These are phyloP conservation scores for Cylindroiulus punctatus DNA, from an alignment of 2,888 invertebrate genomes.

Conservation along the genomic window DNA sequence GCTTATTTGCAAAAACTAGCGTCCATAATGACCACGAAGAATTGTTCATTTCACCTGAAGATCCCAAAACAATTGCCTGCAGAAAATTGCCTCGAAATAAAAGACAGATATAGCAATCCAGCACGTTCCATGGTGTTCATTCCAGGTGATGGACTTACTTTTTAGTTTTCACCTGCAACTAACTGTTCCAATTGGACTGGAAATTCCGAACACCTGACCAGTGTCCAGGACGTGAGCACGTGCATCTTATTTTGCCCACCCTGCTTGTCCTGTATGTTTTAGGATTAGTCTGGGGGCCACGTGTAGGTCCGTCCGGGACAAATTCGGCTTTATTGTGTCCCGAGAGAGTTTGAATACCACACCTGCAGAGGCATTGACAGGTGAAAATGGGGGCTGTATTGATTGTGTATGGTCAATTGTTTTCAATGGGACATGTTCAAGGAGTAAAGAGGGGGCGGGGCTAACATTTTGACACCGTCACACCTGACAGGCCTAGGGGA, in stretches of 20 bases:
- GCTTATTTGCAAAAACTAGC: no score
- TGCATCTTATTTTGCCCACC: background rate
- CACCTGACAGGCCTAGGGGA: slow-evolving; percentile 16
- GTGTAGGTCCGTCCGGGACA: slow-evolving; percentile 17
- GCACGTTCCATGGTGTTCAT: background rate
- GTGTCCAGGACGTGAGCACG: background rate
- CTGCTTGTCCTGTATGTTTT: slow-evolving; percentile 17
- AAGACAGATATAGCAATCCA: background rate
- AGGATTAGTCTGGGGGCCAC: slow-evolving; percentile 19
- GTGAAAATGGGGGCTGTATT: slow-evolving; percentile 20
- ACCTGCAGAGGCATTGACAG: slow-evolving; percentile 42
- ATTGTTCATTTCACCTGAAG: no score
- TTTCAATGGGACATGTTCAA: background rate
- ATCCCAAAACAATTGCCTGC: no score
- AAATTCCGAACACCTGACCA: background rate
- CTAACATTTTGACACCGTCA: background rate
- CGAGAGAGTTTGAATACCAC: slow-evolving; percentile 26
- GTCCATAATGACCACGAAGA: no score
- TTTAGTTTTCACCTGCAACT: slow-evolving; percentile 11
- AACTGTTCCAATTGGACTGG: background rate
- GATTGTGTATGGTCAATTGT: slow-evolving; percentile 5
- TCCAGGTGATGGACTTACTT: slow-evolving; percentile 5
- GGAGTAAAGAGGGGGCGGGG: slow-evolving; percentile 19
- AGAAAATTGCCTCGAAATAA: no score
- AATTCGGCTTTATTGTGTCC: slow-evolving; percentile 34